Evolutionary conservation across 1,140 invertebrate genomes (phyloP).

Genomic region (Drosophila pseudoananassae): DNA sequence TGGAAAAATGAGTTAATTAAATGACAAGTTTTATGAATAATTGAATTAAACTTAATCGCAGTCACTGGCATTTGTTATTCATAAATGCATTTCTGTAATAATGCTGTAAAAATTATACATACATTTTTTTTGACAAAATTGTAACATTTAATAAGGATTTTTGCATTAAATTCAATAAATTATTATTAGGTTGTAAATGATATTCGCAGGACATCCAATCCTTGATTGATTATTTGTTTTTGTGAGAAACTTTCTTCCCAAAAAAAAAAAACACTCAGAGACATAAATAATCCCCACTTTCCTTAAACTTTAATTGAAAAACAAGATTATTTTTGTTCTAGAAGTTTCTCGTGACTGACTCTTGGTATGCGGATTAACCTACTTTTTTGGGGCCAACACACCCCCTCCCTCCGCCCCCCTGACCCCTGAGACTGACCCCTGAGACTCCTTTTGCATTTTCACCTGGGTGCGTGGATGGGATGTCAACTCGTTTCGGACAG

Average conservation of each 20-base stretch:
- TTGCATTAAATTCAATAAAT: neutral
- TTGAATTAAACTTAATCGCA: neutral
- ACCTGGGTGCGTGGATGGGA: constrained; percentile 42
- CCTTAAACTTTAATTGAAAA: constrained; percentile 18
- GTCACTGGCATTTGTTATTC: neutral
- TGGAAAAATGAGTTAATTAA: constrained; percentile 1
- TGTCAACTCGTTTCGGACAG: constrained; percentile 43
- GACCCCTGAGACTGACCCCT: neutral
- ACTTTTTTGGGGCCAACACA: neutral
- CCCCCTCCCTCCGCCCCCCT: no score
- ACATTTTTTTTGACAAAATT: no score
- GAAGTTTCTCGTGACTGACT: constrained; percentile 11
- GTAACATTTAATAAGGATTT: neutral
- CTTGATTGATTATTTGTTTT: no score
- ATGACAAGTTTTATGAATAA: constrained; percentile 10
- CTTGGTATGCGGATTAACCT: constrained; percentile 26
- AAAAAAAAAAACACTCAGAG: no score
- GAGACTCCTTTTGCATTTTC: neutral
- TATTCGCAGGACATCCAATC: neutral
- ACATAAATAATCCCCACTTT: no score
- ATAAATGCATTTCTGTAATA: neutral
- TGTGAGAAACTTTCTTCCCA: no score
- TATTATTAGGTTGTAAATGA: neutral
- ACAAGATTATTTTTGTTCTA: constrained; percentile 28
- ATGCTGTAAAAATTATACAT: neutral